Evolutionary conservation across 2,888 invertebrate genomes (phyloP).

Genomic region (Stratiomys singularior): DNA sequence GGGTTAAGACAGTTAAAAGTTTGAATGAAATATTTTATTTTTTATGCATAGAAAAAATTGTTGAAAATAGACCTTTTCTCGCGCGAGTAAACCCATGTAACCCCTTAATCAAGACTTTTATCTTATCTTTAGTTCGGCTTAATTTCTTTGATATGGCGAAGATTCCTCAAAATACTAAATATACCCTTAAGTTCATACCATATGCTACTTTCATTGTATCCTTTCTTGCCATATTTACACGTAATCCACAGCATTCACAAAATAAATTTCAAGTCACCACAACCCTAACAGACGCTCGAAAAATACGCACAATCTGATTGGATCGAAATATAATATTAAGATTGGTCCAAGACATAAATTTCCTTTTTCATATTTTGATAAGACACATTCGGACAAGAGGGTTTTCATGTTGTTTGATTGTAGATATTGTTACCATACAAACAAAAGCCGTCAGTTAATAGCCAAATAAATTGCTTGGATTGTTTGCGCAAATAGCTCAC

Average conservation of each 20-base stretch:
- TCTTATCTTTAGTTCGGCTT: no score
- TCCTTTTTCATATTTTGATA: conserved; percentile 46
- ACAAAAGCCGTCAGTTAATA: conserved; percentile 44
- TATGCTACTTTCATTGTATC: background rate
- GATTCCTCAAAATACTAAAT: no score
- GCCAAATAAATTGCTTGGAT: conserved; percentile 46
- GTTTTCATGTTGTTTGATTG: conserved; percentile 38
- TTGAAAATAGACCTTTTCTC: no score
- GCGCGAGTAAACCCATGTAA: no score
- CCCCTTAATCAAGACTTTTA: no score
- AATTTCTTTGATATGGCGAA: no score
- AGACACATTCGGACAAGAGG: conserved; percentile 17
- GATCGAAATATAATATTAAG: conserved; percentile 49
- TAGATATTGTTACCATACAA: conserved; percentile 27
- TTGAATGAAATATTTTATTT: no score
- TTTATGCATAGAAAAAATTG: no score
- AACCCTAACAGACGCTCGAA: background rate
- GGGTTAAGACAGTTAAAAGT: no score
- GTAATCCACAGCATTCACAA: no score
- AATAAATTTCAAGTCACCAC: no score
- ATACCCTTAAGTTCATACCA: no score
- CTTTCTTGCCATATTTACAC: background rate
- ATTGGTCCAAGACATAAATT: conserved; percentile 47
- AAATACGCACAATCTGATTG: conserved; percentile 47
- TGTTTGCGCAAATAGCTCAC: conserved; percentile 42